Evolutionary conservation across 2,797 vertebrate species (phyloP), one percentile per base, ranked within the genome.

Genomic region (Brotogeris chrysoptera): DNA sequence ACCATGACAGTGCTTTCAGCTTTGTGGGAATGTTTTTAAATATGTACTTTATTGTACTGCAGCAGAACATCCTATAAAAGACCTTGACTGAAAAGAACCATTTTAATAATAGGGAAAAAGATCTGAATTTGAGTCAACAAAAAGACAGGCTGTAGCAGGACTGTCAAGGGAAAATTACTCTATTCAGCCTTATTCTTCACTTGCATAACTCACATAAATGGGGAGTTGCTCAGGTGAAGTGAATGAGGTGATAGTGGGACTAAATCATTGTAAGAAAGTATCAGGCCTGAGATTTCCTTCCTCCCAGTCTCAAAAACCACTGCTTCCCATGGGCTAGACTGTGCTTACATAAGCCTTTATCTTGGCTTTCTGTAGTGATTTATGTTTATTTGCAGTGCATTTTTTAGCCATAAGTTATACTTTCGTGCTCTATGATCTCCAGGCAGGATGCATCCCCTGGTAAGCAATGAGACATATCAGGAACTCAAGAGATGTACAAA

Each of bases 321-420:
- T 64, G 39, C 50, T 77, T 95, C 83, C 73, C 94, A 73, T 0
- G 19, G 82, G 73, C 36, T 78, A 50, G 46, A 66, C 73, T 95
- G 64, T 79, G 55, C 77, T 85, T 88, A 39, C 46, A 6, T 60
- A 70, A 91, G 59, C 2, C 66, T 79, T 86, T 69, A 50, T n/a
- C 93, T 77, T 79, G 63, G 47, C 16, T 93, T 64, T 76, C 65
- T 68, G 34, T 79, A 44, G 24, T 70, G 88, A 94, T 95, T 91
- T 77, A 86, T 55, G 38, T 77, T 52, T 49, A 44, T 43, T 66
- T 60, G 59, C 66, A 90, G 50, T 3, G 27, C 8, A 15, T 77
- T 84, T 68, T 76, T 93, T 41, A 90, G 47, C 73, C 24, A 10
- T 86, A 81, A 96, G 73, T 92, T 92, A 93, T 20, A 72, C 59